phyloP scores from a whole-genome alignment of 2,888 invertebrate genomes.

The Coecobrya sp. region DNA sequence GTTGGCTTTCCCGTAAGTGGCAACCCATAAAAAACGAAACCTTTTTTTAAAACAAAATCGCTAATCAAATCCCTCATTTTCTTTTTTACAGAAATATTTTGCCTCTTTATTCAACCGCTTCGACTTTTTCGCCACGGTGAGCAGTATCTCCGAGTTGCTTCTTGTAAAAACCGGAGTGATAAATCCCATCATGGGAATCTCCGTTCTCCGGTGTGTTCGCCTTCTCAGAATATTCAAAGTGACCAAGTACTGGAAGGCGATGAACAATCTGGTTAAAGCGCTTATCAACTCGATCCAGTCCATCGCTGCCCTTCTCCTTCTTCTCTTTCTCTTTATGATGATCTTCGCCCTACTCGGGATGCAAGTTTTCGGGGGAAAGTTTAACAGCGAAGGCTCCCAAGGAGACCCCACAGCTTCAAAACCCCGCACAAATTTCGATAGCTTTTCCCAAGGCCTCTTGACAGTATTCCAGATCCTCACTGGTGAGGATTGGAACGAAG shows the following conservation, averaged over 20 bases:
- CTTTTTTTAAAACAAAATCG: too few species aligned
- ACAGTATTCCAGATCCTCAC: slow-evolving; percentile 98
- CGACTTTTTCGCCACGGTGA: slow-evolving; percentile 90
- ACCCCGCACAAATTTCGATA: slow-evolving; percentile 98
- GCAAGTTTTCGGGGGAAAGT: slow-evolving; percentile 99
- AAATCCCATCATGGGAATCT: slow-evolving; percentile 89
- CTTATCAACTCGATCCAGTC: slow-evolving; percentile 90
- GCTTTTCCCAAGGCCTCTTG: slow-evolving; percentile 98
- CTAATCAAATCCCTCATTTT: neutral
- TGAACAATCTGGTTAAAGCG: slow-evolving; percentile 90
- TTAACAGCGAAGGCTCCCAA: too few species aligned
- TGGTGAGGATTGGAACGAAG: slow-evolving; percentile 86
- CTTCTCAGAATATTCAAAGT: slow-evolving; percentile 90
- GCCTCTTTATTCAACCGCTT: slow-evolving; percentile 90
- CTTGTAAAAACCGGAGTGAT: slow-evolving; percentile 89
- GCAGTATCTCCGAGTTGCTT: slow-evolving; percentile 90
- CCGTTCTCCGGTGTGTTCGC: slow-evolving; percentile 90
- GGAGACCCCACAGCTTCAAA: slow-evolving; percentile 92
- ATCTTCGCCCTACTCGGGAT: slow-evolving; percentile 99
- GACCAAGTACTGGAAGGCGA: slow-evolving; percentile 90
- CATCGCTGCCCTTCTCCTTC: slow-evolving; percentile 91
- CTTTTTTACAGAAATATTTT: slow-evolving; percentile 89
- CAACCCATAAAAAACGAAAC: too few species aligned
- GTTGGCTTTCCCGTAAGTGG: slow-evolving; percentile 89
- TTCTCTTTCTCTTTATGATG: slow-evolving; percentile 99